These are phyloP conservation scores for Arbacia lixula DNA, from an alignment of 53 echinoderm and acorn worm species.

Conservation along the genomic window DNA sequence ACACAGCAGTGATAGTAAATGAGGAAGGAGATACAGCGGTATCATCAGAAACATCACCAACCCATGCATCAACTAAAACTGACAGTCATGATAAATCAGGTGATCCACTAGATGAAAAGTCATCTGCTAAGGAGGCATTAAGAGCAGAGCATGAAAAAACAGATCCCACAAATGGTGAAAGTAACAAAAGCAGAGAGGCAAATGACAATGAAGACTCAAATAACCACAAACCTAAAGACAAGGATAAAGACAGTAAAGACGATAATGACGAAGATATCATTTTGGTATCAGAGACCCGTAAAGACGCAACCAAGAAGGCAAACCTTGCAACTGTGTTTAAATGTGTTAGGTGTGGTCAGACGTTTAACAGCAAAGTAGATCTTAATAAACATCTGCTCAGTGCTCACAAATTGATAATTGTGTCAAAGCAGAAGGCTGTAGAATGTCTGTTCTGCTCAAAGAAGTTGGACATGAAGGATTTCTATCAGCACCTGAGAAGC, in stretches of 20 bases:
- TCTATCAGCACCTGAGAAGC: constrained; percentile 22
- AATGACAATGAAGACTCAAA: constrained; percentile 21
- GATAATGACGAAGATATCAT: constrained; percentile 37
- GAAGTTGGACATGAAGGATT: constrained; percentile 20
- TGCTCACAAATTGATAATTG: constrained; percentile 41
- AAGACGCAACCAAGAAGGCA: constrained; percentile 10
- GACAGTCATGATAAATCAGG: background rate
- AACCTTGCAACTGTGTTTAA: constrained; percentile 24
- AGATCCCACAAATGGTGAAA: no score
- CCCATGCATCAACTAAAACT: constrained; percentile 10
- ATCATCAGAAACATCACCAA: no score
- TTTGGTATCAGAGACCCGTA: constrained; percentile 38
- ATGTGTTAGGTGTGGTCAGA: constrained; percentile 50
- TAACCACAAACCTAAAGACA: no score
- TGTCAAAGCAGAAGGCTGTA: constrained; percentile 47
- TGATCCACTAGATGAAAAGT: background rate
- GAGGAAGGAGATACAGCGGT: no score
- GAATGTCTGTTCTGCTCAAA: constrained; percentile 45
- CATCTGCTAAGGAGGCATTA: no score
- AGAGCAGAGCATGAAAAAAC: no score
- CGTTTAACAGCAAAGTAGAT: background rate
- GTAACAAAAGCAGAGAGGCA: no score
- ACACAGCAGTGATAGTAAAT: no score
- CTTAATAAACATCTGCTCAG: constrained; percentile 40
- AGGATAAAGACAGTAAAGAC: background rate